These are phyloP conservation scores for Hipparchia semele DNA, from an alignment of 2,888 invertebrate genomes.

Conservation along the genomic window DNA sequence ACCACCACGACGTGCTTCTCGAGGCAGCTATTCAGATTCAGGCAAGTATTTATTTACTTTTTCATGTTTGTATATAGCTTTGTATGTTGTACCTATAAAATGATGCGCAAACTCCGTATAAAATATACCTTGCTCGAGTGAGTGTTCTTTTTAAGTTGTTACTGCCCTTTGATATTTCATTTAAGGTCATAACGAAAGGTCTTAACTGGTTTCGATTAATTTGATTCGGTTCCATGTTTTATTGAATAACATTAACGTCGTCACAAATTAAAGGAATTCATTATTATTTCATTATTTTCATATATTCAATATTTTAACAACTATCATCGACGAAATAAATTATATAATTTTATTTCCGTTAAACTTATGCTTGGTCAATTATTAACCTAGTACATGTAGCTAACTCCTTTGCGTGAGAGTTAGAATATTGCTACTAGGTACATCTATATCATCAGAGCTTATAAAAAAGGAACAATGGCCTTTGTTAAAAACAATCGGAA, in stretches of 20 bases:
- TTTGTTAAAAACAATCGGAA: slow-evolving; percentile 70
- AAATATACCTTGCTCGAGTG: background rate
- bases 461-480: slow-evolving; percentile 73
- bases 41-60: slow-evolving; percentile 65
- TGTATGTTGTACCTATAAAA: background rate
- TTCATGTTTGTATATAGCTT: background rate
- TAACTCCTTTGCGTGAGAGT: slow-evolving; percentile 18
- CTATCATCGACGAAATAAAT: too few relatives aligned
- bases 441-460: slow-evolving; percentile 50
- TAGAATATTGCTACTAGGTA: background rate
- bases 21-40: slow-evolving; percentile 81
- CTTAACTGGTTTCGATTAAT: background rate
- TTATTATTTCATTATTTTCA: too few relatives aligned
- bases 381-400: background rate
- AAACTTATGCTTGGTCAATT: background rate
- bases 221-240: background rate
- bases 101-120: background rate
- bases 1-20: slow-evolving; percentile 84
- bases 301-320: too few relatives aligned
- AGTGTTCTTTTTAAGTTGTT: background rate
- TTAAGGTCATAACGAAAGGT: background rate
- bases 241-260: background rate
- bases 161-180: background rate
- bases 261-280: too few relatives aligned
- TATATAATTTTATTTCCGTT: background rate